Conservation (phyloP, 2,113 vertebrate species). For the Otus sunia region DNA sequence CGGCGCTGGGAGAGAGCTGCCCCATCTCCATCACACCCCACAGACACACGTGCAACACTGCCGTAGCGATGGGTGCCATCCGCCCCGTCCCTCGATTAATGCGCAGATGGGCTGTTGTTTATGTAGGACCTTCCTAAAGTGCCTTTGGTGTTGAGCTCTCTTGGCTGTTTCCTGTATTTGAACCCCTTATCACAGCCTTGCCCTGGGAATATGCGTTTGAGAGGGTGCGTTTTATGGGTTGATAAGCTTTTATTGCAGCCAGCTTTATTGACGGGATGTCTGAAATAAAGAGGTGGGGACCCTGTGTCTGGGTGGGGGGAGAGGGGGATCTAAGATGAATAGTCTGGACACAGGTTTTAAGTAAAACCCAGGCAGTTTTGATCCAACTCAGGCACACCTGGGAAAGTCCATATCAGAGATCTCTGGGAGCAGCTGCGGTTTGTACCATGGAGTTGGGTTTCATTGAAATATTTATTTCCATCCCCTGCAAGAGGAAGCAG, state of each 20-base stretch:
- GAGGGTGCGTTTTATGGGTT: not conserved
- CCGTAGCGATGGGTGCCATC: not conserved
- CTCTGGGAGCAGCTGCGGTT: not conserved
- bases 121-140: not conserved
- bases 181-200: constrained; percentile 9
- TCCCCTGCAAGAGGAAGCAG: not conserved
- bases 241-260: constrained; percentile 39
- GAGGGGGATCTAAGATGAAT: rapidly evolving
- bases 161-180: constrained; percentile 7
- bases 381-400: not conserved
- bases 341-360: not conserved
- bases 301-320: rapidly evolving
- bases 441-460: not conserved
- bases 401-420: not conserved
- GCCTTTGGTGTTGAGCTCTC: not conserved
- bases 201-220: not conserved
- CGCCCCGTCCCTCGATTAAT: rapidly evolving
- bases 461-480: not conserved
- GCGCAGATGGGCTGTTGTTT: not conserved
- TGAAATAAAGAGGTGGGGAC: not conserved
- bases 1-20: rapidly evolving
- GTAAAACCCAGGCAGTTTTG: not conserved
- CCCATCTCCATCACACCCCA: not conserved
- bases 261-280: not conserved
- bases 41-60: rapidly evolving